Evolutionary conservation across 2,113 vertebrate genomes (phyloP).

Genomic region (Dissostichus mawsoni): DNA sequence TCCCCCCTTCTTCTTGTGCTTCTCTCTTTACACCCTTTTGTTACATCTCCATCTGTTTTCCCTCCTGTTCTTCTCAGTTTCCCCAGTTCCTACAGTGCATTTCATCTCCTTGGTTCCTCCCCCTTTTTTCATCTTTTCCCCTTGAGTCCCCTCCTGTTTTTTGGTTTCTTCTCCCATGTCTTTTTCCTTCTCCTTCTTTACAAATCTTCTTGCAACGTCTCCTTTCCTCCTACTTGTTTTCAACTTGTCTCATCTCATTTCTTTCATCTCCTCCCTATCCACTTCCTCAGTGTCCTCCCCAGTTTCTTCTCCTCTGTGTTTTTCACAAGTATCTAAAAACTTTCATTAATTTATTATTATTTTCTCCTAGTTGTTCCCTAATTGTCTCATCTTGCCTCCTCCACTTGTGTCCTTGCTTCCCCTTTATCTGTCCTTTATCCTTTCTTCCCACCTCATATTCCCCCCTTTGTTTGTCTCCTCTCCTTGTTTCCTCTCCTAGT

Average conservation of each 20-base stretch:
- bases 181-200: neutral
- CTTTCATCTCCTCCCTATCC: neutral
- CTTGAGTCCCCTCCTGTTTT: neutral
- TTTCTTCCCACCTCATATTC: too few species aligned
- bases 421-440: too few species aligned
- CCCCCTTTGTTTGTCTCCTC: too few species aligned
- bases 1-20: neutral
- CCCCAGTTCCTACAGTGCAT: too few species aligned
- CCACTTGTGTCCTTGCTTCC: neutral
- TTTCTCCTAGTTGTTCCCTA: neutral
- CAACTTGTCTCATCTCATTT: neutral
- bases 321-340: too few species aligned
- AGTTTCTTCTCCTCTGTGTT: too few species aligned
- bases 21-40: conserved; percentile 22
- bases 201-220: neutral
- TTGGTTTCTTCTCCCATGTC: too few species aligned
- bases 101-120: conserved; percentile 1
- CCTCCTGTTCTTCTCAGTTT: conserved; percentile 29
- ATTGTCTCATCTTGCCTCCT: neutral
- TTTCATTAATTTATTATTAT: too few species aligned
- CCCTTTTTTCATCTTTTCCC: neutral
- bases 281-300: too few species aligned
- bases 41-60: conserved; percentile 42
- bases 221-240: neutral
- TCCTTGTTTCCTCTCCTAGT: too few species aligned